A percentile compares a stretch with the other conserved stretches of the same genome.
These are phyloP conservation scores for Taphrorychus bicolor DNA, from an alignment of 2,888 invertebrate genomes.

Conservation along the genomic window DNA sequence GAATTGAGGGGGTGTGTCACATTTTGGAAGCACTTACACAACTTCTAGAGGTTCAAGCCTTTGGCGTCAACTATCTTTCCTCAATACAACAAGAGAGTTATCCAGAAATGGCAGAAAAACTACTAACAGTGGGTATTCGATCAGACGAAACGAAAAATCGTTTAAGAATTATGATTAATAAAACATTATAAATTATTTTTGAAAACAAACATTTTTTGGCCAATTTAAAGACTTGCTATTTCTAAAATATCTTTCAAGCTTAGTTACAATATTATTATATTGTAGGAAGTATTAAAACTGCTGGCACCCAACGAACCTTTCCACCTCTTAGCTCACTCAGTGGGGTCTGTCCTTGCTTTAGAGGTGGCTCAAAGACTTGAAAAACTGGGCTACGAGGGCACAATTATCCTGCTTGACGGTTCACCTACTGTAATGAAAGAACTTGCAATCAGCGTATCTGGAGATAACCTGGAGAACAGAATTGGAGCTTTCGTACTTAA, in stretches of 20 bases:
- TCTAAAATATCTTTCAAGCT: background rate
- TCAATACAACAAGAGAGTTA: constrained; percentile 60
- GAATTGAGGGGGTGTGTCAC: constrained; percentile 70
- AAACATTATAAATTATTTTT: background rate
- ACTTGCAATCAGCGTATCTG: constrained; percentile 60
- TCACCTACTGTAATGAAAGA: constrained; percentile 68
- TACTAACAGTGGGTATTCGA: background rate
- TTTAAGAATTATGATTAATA: too few species aligned
- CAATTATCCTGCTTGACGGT: constrained; percentile 80
- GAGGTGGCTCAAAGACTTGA: constrained; percentile 79
- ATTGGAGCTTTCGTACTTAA: constrained; percentile 62
- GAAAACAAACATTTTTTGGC: background rate
- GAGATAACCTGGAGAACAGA: constrained; percentile 60
- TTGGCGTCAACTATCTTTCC: constrained; percentile 64
- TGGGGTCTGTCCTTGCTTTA: constrained; percentile 78
- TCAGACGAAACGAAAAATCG: too few species aligned
- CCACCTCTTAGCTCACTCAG: constrained; percentile 88
- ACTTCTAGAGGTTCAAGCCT: constrained; percentile 62
- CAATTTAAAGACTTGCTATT: too few species aligned
- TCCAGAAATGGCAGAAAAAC: constrained; percentile 60
- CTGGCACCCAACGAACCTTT: constrained; percentile 62
- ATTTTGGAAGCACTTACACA: constrained; percentile 63
- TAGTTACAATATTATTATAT: background rate
- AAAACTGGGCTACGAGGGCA: constrained; percentile 68
- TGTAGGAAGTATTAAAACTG: constrained; percentile 9